Evolutionary conservation across 2,113 vertebrate genomes (phyloP).

Genomic region (Nothobranchius kuhntae): DNA sequence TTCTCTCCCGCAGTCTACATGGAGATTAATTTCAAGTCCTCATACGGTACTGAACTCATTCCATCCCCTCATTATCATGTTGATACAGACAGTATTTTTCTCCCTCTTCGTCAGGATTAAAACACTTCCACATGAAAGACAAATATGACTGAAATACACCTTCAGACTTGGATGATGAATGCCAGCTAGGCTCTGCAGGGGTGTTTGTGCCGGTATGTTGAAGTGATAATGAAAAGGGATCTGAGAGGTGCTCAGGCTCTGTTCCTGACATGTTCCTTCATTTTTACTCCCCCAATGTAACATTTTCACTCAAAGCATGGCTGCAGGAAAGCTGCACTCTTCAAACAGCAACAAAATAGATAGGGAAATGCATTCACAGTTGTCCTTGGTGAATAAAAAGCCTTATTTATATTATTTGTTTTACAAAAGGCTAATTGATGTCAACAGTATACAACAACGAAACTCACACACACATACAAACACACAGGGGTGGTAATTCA

Average conservation of each 20-base stretch:
- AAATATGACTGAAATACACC: slow-evolving; percentile 55
- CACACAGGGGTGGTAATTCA: too few species aligned
- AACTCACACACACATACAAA: too few species aligned
- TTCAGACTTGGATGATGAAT: slow-evolving; percentile 44
- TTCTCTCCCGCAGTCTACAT: slow-evolving; percentile 26
- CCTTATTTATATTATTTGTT: background rate
- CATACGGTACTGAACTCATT: slow-evolving; percentile 37
- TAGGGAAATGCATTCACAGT: slow-evolving; percentile 4
- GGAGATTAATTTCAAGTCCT: slow-evolving; percentile 51
- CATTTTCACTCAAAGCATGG: slow-evolving; percentile 34
- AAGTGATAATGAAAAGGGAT: slow-evolving; percentile 41
- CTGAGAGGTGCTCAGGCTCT: slow-evolving; percentile 25
- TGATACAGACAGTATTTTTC: slow-evolving; percentile 34
- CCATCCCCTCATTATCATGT: slow-evolving; percentile 48
- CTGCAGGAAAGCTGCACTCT: slow-evolving; percentile 27
- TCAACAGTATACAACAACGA: background rate
- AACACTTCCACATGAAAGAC: slow-evolving; percentile 62
- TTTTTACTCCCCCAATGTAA: slow-evolving; percentile 29
- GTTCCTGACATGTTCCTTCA: slow-evolving; percentile 42
- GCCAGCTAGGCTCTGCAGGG: slow-evolving; percentile 28
- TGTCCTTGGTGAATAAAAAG: slow-evolving; percentile 1
- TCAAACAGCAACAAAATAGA: slow-evolving; percentile 23
- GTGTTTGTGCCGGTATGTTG: slow-evolving; percentile 27
- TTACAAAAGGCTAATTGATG: background rate
- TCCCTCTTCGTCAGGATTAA: slow-evolving; percentile 47